Evolutionary conservation across 2,888 invertebrate genomes (phyloP).

Genomic region (Polyommatus icarus): DNA sequence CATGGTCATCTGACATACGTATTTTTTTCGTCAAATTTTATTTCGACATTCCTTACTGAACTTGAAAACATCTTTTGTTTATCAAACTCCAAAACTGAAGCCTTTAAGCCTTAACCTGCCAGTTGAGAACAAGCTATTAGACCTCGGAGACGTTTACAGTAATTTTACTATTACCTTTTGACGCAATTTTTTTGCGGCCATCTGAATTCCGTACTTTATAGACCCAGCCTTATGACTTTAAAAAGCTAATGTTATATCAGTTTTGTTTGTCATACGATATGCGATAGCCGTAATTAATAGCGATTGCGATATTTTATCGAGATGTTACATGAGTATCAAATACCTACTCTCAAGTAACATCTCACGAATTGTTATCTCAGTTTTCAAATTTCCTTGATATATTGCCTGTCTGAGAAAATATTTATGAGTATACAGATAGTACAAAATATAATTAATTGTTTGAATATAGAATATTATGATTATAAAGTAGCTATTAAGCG

Average conservation of each 20-base stretch:
- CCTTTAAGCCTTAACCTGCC: too few relatives aligned
- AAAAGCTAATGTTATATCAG: neutral
- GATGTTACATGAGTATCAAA: neutral
- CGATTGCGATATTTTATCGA: conserved; percentile 44
- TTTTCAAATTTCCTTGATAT: conserved; percentile 32
- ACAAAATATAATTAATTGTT: neutral
- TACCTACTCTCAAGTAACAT: conserved; percentile 15
- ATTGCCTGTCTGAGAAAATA: neutral
- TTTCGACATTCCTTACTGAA: too few relatives aligned
- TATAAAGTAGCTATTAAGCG: too few relatives aligned
- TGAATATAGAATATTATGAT: neutral
- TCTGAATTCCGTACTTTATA: too few relatives aligned
- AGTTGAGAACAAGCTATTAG: too few relatives aligned
- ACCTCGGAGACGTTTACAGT: too few relatives aligned
- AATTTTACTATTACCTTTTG: too few relatives aligned
- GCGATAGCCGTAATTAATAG: conserved; percentile 41
- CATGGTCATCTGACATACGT: too few relatives aligned
- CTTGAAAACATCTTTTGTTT: too few relatives aligned
- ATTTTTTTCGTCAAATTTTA: too few relatives aligned
- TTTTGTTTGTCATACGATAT: neutral
- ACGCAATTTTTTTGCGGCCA: too few relatives aligned
- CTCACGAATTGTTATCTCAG: conserved; percentile 31
- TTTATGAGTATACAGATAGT: neutral
- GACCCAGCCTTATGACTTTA: neutral
- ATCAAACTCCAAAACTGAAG: too few relatives aligned